A percentile compares a stretch with the other conserved stretches of the same genome.
phyloP scores from a whole-genome alignment of 2,113 vertebrate species.

The Callionymus lyra region DNA sequence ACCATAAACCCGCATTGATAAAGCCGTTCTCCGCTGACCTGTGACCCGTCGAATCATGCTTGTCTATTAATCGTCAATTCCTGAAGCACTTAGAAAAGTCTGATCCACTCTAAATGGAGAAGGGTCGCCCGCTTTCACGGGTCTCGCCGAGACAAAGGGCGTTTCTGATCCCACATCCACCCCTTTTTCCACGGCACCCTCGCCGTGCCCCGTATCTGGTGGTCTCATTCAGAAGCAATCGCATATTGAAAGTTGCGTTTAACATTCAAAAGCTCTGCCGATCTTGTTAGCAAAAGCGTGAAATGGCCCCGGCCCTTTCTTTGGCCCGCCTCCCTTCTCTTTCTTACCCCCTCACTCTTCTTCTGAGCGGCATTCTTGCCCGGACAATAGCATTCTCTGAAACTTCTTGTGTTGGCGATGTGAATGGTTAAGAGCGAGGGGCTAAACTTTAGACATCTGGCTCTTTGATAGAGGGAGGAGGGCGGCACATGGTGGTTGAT shows the following conservation, averaged over 20 bases:
- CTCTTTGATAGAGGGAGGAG: constrained; percentile 42
- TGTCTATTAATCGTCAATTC: constrained; percentile 67
- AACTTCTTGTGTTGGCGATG: constrained; percentile 59
- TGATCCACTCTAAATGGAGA: constrained; percentile 70
- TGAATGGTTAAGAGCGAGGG: constrained; percentile 52
- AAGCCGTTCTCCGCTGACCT: constrained; percentile 55
- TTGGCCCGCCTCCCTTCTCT: background rate
- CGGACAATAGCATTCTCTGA: constrained; percentile 63
- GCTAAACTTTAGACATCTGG: constrained; percentile 66
- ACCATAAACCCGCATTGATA: constrained; percentile 59
- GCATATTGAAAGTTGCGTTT: constrained; percentile 64
- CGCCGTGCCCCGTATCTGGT: constrained; percentile 52
- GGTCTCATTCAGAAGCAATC: constrained; percentile 55
- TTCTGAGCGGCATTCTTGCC: constrained; percentile 48
- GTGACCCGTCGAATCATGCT: constrained; percentile 43
- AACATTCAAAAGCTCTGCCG: constrained; percentile 64
- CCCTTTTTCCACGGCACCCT: constrained; percentile 15
- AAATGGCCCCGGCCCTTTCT: constrained; percentile 54
- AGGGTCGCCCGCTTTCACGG: constrained; percentile 41
- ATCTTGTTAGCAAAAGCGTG: constrained; percentile 69
- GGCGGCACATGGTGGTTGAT: constrained; percentile 15
- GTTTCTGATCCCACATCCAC: constrained; percentile 58
- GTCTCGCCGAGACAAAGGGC: constrained; percentile 55
- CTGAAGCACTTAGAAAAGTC: constrained; percentile 56
- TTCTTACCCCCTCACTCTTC: background rate